These are phyloP conservation scores for Entosphenus tridentatus DNA, from an alignment of 2,113 vertebrate species.

Conservation along the genomic window DNA sequence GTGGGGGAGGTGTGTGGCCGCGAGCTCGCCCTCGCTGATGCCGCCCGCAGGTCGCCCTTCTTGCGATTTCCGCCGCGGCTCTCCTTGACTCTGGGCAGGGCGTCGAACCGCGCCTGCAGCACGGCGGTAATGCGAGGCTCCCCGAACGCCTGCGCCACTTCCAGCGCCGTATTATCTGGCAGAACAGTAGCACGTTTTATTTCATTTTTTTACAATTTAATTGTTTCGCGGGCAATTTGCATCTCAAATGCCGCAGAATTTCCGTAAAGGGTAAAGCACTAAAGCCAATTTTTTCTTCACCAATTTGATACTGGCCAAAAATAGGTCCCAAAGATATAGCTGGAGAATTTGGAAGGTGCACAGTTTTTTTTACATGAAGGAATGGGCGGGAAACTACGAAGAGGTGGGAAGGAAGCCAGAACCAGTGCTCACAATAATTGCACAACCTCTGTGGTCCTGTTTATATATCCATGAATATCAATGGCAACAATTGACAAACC, in stretches of 20 bases:
- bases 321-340: no score
- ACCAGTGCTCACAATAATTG: neutral
- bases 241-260: no score
- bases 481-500: neutral
- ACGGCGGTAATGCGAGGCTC: conserved; percentile 35
- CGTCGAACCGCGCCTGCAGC: conserved; percentile 33
- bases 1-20: no score
- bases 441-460: neutral
- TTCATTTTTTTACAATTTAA: neutral
- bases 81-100: conserved; percentile 23
- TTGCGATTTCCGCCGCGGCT: conserved; percentile 18
- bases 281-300: neutral
- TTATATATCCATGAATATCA: neutral
- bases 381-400: neutral
- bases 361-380: neutral
- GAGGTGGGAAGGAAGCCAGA: neutral
- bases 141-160: conserved; percentile 37
- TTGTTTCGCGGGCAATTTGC: no score
- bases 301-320: neutral
- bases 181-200: conserved; percentile 5
- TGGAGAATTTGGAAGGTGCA: no score
- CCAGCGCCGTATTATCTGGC: conserved; percentile 40
- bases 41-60: conserved; percentile 7
- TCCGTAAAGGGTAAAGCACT: neutral
- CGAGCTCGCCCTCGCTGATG: no score